A percentile compares a stretch with the other conserved stretches of the same genome.
Evolutionary conservation across 2,888 invertebrate genomes (phyloP).

Genomic region (Pardosa pseudoannulata): DNA sequence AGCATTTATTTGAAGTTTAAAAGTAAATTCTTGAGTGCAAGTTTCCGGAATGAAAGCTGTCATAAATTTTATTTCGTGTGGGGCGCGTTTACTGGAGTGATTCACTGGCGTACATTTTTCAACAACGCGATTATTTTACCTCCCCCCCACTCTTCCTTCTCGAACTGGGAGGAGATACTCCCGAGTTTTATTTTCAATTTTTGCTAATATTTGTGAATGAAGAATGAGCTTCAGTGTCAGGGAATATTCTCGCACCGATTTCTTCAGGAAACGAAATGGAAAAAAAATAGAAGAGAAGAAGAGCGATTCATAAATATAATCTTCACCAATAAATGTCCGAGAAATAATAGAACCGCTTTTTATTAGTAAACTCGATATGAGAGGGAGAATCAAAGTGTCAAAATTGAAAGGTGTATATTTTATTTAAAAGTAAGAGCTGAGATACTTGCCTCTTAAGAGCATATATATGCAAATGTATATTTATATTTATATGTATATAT

Average conservation of each 20-base stretch:
- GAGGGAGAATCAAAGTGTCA: neutral
- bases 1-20: constrained; percentile 70
- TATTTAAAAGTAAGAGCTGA: no score
- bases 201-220: constrained; percentile 57
- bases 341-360: neutral
- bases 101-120: constrained; percentile 62
- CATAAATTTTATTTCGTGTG: constrained; percentile 58
- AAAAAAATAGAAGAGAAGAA: neutral
- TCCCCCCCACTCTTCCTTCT: neutral
- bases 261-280: neutral
- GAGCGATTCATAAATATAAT: constrained; percentile 8
- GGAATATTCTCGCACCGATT: constrained; percentile 4
- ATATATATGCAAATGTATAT: neutral
- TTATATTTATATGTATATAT: neutral
- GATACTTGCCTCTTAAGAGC: no score
- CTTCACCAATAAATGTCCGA: neutral
- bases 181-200: constrained; percentile 31
- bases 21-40: constrained; percentile 69
- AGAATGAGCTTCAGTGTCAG: constrained; percentile 46
- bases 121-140: constrained; percentile 64
- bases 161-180: constrained; percentile 23
- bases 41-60: constrained; percentile 62
- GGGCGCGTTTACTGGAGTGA: constrained; percentile 60
- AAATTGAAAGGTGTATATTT: neutral
- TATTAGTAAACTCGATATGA: neutral